phyloP scores from a whole-genome alignment of 2,888 invertebrate genomes.

The Desoria tigrina region DNA sequence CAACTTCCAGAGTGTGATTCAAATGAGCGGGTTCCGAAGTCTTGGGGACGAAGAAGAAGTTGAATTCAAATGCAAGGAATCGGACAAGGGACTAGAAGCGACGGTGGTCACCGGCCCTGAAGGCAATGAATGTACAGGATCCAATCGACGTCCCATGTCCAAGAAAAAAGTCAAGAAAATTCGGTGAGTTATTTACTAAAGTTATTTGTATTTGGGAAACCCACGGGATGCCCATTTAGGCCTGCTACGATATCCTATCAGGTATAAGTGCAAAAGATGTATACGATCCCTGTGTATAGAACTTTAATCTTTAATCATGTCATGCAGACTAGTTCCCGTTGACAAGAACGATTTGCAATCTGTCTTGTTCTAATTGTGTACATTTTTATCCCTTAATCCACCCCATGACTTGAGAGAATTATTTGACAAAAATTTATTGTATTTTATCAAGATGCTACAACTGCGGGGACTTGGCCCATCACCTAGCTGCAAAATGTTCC shows the following conservation, averaged over 20 bases:
- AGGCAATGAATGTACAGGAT: constrained; percentile 77
- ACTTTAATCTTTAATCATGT: background rate
- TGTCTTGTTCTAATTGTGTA: constrained; percentile 8
- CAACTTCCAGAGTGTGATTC: constrained; percentile 82
- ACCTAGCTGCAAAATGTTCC: constrained; percentile 85
- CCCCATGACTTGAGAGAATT: background rate
- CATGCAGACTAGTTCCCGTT: background rate
- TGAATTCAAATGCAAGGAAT: constrained; percentile 81
- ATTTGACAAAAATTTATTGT: background rate
- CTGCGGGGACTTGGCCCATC: constrained; percentile 67
- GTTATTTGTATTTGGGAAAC: background rate
- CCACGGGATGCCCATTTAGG: background rate
- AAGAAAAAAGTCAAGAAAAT: constrained; percentile 83
- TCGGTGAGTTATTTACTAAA: constrained; percentile 62
- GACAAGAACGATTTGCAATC: constrained; percentile 16
- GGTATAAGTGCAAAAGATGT: no score
- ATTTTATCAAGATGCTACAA: constrained; percentile 7
- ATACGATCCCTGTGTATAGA: no score
- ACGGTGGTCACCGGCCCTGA: constrained; percentile 79
- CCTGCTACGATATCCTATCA: no score
- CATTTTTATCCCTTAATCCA: constrained; percentile 4
- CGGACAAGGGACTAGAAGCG: constrained; percentile 84
- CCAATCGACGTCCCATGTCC: constrained; percentile 75
- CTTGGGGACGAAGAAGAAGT: constrained; percentile 85
- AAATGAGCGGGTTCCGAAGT: constrained; percentile 86